phyloP scores from a whole-genome alignment of 2,113 vertebrate species.

The Lophotis ruficrista region DNA sequence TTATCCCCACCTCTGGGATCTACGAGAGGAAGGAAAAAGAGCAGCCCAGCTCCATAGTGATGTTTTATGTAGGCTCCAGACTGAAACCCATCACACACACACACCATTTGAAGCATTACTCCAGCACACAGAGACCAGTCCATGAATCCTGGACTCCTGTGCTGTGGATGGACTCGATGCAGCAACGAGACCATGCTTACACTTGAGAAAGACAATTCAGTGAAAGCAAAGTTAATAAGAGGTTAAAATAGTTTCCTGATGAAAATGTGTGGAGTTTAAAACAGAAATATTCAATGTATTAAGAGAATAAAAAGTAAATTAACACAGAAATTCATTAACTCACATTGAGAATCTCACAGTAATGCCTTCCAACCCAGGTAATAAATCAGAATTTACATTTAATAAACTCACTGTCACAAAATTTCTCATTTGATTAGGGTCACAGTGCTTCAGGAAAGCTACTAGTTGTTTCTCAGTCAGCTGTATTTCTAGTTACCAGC shows the following conservation, averaged over 20 bases:
- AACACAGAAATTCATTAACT: background rate
- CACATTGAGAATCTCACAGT: background rate
- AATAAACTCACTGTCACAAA: background rate
- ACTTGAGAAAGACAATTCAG: background rate
- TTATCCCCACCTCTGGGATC: background rate
- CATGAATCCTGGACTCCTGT: background rate
- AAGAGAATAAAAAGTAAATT: background rate
- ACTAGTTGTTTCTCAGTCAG: background rate
- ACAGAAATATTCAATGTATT: background rate
- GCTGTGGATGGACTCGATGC: background rate
- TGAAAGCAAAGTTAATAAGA: background rate
- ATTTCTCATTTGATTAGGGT: background rate
- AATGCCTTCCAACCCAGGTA: background rate
- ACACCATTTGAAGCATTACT: too few species aligned
- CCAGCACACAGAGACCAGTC: too few species aligned
- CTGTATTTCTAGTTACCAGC: background rate
- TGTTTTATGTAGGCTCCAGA: background rate
- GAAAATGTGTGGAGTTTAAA: background rate
- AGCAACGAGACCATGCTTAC: background rate
- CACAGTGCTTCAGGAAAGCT: background rate
- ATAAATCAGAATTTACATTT: slow-evolving; percentile 16
- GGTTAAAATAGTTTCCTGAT: background rate
- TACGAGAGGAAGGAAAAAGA: background rate
- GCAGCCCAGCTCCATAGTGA: background rate
- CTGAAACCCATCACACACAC: background rate